Evolutionary conservation across 2,797 vertebrate genomes (phyloP), one percentile per base, ranked within the genome.

Genomic region (Cynodonichthys magdalenae): DNA sequence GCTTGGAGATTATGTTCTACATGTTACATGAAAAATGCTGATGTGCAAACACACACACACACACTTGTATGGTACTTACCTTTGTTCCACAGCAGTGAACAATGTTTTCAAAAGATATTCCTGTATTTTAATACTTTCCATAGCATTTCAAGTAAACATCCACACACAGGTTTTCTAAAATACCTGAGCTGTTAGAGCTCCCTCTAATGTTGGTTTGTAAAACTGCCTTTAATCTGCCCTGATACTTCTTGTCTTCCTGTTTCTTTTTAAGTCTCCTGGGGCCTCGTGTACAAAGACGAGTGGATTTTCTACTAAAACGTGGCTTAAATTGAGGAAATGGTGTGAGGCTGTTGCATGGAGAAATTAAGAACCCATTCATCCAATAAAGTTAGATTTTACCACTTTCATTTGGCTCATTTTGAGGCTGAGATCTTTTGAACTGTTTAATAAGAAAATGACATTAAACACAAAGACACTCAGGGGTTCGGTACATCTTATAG

Each of bases 71-170:
- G 31, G 71, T 89, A 84, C 87, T 77, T 72, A 77, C 82, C 84
- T 81, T 82, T 81, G 85, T 90, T 79, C 85, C 82, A 84, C 86
- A 89, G 83, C 86, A 82, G 89, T 91, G 79, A 89, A 87, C 73
- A 63, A 86, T 90, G 84, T 87, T 91, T 89, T 83, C 75, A 83
- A 90, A 87, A 89, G 79, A 90, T 84, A 79, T 80, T 81, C 81
- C 84, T 87, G 85, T 88, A 89, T 87, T 92, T 90, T 84, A 85
- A 86, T 79, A 82, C 85, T 89, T 87, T 89, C 82, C 84, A 88
- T 87, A 77, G 84, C 85, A 79, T 71, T 86, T 86, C 74, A 84
- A 85, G 80, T 83, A 83, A 73, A 82, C 71, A 85, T 73, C 46
- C 42, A 68, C 55, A 68, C 55, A 75, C 77, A 84, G 81, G 88